Base-by-base conservation (phyloP, 30 jellyfish, hydroid and myxozoan genomes). In the Cassiopea andromeda region DNA sequence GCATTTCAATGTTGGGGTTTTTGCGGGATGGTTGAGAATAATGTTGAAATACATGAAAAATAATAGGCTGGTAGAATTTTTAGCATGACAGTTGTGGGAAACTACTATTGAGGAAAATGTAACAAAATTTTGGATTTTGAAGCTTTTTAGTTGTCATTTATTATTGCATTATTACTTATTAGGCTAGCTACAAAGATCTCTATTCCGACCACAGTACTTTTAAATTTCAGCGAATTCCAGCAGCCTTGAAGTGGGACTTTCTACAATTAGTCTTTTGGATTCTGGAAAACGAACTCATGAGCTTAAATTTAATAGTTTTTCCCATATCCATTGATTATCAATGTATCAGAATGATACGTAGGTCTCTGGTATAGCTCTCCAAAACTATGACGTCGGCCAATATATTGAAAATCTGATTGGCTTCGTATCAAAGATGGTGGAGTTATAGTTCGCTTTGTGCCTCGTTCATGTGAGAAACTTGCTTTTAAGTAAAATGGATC, bases 371-470 rank as follows among this genome's bases (percentile, higher is more conserved):
- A 87, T 18, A 80, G 58, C 18, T 78, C 94, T 3, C 90, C 83
- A 15, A 75, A 87, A 49, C 87, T 86, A 77, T 75, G 82, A 12
- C 94, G 94, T 58, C 94, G 75, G 89, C 87, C 69, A 2, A 87
- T 77, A 61, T 87, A 87, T 44, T 46, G 94, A 3, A 86, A 44
- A 78, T 87, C 90, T 10, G 94, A 18, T n/a, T 79, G 85, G 47
- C 73, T 74, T 16, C 79, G 69, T 16, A 87, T 46, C 80, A 87
- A 77, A 49, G 94, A 87, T 70, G 94, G 94, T 60, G 94, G 94
- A 44, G 94, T 59, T 69, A 87, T 2, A 68, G 94, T 67, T 44
- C 94, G 50, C 90, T 87, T 87, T 38, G 85, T 58, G 70, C 80
- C 67, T 13, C 90, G 78, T 17, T 87, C 94, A 13, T 77, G 90